Percentiles rank a stretch among this genome's conserved stretches.
Conservation (phyloP, 2,797 vertebrate species). For the Anabas testudineus region DNA sequence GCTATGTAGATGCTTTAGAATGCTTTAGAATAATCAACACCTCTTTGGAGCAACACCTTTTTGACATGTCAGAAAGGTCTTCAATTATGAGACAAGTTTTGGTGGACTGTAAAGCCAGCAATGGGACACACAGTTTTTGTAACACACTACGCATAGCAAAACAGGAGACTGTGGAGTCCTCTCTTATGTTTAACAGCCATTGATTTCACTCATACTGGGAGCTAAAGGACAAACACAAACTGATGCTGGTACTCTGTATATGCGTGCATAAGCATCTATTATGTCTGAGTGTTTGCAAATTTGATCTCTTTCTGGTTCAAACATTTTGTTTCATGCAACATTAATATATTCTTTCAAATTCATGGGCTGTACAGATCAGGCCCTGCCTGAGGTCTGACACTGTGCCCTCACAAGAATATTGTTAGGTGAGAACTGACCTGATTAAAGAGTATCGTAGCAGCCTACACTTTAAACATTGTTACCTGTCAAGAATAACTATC, state of each 20-base stretch:
- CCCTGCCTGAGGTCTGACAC: neutral
- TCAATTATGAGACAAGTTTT: neutral
- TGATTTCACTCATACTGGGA: slow-evolving; percentile 69
- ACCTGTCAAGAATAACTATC: neutral
- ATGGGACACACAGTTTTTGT: neutral
- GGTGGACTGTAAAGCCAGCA: neutral
- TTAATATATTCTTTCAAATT: neutral
- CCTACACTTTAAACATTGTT: neutral
- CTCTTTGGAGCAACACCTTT: neutral
- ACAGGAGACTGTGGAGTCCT: slow-evolving; percentile 36
- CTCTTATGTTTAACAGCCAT: slow-evolving; percentile 69
- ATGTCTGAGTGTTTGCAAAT: slow-evolving; percentile 3
- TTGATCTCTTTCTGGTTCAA: neutral
- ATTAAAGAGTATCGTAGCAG: neutral
- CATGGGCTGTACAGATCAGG: neutral
- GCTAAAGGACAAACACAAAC: slow-evolving; percentile 71
- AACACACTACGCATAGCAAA: neutral
- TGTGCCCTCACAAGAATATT: neutral
- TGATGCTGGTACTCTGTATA: slow-evolving; percentile 27
- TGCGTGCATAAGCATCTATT: slow-evolving; percentile 16
- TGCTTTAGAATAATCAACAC: slow-evolving; percentile 16
- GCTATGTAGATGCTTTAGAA: neutral
- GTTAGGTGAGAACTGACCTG: slow-evolving; percentile 1
- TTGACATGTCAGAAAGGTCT: neutral
- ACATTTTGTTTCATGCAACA: neutral